These are phyloP conservation scores for Pandemis cinnamomeana DNA, from an alignment of 2,888 invertebrate species.

Conservation along the genomic window DNA sequence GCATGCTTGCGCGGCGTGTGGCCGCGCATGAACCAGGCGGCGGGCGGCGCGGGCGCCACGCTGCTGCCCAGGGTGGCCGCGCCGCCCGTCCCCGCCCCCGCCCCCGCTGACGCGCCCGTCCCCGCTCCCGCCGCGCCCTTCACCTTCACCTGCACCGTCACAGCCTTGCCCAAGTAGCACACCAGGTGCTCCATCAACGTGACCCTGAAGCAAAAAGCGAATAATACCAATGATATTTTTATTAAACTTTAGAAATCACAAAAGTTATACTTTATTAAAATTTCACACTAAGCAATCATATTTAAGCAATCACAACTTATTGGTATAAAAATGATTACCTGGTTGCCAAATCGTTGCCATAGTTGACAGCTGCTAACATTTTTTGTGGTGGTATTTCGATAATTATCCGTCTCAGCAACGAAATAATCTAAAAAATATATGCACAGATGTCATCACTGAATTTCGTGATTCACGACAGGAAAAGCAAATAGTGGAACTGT, in stretches of 20 bases:
- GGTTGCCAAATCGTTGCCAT: conserved; percentile 62
- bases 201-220: conserved; percentile 71
- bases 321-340: conserved; percentile 50
- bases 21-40: conserved; percentile 95
- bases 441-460: not conserved
- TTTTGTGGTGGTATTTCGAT: conserved; percentile 95
- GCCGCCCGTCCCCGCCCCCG: conserved; percentile 58
- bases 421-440: conserved; percentile 87
- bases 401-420: conserved; percentile 93
- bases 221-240: not conserved
- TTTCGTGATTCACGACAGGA: not conserved
- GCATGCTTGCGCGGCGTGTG: conserved; percentile 93
- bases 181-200: conserved; percentile 95
- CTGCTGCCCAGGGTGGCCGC: conserved; percentile 84
- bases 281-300: no score
- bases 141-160: conserved; percentile 94
- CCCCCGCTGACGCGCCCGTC: conserved; percentile 63
- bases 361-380: conserved; percentile 90
- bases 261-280: no score
- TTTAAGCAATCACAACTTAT: not conserved
- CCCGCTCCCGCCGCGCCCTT: conserved; percentile 69
- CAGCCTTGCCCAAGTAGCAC: conserved; percentile 95
- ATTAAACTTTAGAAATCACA: no score
- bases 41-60: conserved; percentile 64
- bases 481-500: not conserved